phyloP scores from a whole-genome alignment of 2,888 invertebrate genomes.

The Macroteleia sp. region DNA sequence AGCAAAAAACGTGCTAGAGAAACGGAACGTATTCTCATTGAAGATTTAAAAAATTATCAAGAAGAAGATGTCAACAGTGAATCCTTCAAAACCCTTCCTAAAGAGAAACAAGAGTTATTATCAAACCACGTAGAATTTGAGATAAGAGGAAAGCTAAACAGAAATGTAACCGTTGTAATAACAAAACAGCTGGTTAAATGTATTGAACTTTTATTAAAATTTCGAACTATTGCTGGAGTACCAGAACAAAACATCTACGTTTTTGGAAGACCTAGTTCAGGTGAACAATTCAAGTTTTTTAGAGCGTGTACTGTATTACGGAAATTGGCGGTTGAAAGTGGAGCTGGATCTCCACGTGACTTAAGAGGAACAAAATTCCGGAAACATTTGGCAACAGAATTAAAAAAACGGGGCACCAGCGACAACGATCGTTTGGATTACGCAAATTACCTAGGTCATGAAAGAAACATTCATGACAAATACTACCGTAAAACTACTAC shows the following conservation, averaged over 20 bases:
- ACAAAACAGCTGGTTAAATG: neutral
- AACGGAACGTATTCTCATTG: slow-evolving; percentile 7
- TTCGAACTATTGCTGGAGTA: neutral
- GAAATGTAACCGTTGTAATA: slow-evolving; percentile 17
- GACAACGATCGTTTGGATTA: neutral
- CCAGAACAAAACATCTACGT: slow-evolving; percentile 10
- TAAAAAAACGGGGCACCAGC: neutral
- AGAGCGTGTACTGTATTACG: neutral
- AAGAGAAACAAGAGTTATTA: neutral
- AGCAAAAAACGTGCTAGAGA: slow-evolving; percentile 15
- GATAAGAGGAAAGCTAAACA: slow-evolving; percentile 8
- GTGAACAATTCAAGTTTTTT: neutral
- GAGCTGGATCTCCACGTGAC: neutral
- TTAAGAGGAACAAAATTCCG: neutral
- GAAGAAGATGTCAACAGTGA: neutral
- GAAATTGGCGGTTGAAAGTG: neutral
- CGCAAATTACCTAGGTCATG: neutral
- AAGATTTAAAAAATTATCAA: slow-evolving; percentile 6
- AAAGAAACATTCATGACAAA: neutral
- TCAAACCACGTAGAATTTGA: slow-evolving; percentile 1
- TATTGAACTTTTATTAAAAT: slow-evolving; percentile 12
- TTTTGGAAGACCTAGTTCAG: slow-evolving; percentile 2
- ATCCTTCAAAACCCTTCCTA: neutral
- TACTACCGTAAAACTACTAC: neutral
- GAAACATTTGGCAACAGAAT: slow-evolving; percentile 3